Percentiles rank a stretch among this genome's conserved stretches.
Evolutionary conservation across 1,140 invertebrate species (phyloP).

Genomic region (Thaumetopoea pityocampa): DNA sequence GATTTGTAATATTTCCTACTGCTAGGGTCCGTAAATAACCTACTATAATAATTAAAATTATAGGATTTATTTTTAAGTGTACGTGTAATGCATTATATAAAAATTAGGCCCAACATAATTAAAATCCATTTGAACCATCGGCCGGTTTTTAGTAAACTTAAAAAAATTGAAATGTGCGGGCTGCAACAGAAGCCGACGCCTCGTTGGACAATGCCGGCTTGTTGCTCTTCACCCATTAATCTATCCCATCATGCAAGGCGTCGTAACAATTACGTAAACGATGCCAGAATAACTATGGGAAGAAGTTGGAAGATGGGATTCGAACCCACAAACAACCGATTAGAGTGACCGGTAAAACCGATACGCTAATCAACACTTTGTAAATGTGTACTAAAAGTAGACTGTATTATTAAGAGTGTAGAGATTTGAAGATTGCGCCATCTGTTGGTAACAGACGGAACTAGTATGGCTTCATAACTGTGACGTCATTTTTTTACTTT

Average conservation of each 20-base stretch:
- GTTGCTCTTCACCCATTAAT: slow-evolving; percentile 58
- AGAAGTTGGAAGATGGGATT: slow-evolving; percentile 16
- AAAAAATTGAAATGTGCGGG: slow-evolving; percentile 47
- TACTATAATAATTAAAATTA: no score
- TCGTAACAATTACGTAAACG: slow-evolving; percentile 26
- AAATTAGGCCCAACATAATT: no score
- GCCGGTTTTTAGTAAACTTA: background rate
- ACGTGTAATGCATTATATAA: no score
- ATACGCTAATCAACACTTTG: slow-evolving; percentile 13
- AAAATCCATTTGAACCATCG: no score
- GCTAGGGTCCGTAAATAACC: no score
- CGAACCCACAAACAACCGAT: slow-evolving; percentile 9
- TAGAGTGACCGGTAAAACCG: background rate
- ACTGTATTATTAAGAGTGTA: slow-evolving; percentile 10
- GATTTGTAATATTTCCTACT: no score
- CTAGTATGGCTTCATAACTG: background rate
- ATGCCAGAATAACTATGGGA: slow-evolving; percentile 43
- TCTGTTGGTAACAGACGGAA: slow-evolving; percentile 15
- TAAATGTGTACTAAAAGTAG: background rate
- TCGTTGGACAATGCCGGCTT: slow-evolving; percentile 52
- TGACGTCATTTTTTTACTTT: no score
- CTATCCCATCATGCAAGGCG: slow-evolving; percentile 50
- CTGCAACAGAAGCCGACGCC: slow-evolving; percentile 59
- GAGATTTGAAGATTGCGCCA: slow-evolving; percentile 18
- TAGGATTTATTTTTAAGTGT: no score